These are phyloP conservation scores for Drosophila tanythrix DNA, from an alignment of 2,888 invertebrate species.

Conservation along the genomic window DNA sequence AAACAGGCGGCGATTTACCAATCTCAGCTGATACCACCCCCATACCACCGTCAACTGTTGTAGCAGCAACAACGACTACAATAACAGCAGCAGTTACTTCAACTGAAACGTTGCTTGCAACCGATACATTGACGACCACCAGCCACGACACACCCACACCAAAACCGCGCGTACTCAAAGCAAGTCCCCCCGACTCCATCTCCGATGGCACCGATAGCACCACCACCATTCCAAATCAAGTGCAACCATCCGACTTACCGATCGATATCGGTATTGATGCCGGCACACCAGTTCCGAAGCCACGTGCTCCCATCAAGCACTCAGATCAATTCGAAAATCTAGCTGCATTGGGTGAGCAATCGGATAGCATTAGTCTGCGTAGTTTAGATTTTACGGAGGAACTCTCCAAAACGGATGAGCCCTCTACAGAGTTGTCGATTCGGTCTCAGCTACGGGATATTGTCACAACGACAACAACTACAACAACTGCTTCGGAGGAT, in stretches of 20 bases:
- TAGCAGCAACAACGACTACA: constrained; percentile 78
- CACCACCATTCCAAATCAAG: constrained; percentile 67
- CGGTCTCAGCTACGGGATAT: constrained; percentile 71
- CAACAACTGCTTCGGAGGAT: constrained; percentile 79
- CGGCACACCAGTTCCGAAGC: constrained; percentile 81
- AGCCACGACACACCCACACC: constrained; percentile 85
- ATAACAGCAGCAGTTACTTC: constrained; percentile 51
- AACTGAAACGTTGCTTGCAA: constrained; percentile 65
- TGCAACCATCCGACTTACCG: constrained; percentile 59
- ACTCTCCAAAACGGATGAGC: constrained; percentile 80
- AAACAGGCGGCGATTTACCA: constrained; percentile 84
- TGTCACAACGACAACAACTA: constrained; percentile 66
- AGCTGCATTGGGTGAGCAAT: constrained; percentile 76
- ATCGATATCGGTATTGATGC: constrained; percentile 60
- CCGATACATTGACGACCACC: constrained; percentile 55
- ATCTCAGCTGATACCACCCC: constrained; percentile 80
- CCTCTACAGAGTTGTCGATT: constrained; percentile 76
- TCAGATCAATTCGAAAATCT: constrained; percentile 78
- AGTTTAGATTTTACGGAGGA: constrained; percentile 83
- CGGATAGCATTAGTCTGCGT: constrained; percentile 80
- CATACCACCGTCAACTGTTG: constrained; percentile 68
- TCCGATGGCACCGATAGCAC: constrained; percentile 73
- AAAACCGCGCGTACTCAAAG: constrained; percentile 85
- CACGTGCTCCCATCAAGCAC: constrained; percentile 81
- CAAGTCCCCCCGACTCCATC: constrained; percentile 74